phyloP scores from a whole-genome alignment of 2,113 vertebrate species.

The Mixornis gularis region DNA sequence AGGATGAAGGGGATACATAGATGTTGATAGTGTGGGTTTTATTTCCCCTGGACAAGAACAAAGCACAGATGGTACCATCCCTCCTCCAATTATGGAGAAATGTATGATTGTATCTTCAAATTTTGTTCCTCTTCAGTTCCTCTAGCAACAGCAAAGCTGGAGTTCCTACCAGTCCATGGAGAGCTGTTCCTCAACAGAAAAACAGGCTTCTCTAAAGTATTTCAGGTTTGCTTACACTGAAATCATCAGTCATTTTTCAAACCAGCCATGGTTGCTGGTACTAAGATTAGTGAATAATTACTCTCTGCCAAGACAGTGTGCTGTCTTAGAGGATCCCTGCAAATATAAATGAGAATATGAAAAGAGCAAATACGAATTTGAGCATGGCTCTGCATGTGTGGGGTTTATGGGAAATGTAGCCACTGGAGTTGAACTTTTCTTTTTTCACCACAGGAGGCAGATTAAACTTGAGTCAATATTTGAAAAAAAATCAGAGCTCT shows the following conservation, averaged over 20 bases:
- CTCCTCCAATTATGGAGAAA: neutral
- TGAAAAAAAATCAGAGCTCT: neutral
- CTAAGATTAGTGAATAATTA: neutral
- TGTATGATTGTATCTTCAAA: neutral
- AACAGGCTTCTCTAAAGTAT: neutral
- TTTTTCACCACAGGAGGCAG: constrained; percentile 10
- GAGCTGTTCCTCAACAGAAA: neutral
- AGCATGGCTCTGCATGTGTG: neutral
- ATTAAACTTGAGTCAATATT: neutral
- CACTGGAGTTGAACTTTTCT: neutral
- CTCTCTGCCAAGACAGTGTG: neutral
- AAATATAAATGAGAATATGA: neutral
- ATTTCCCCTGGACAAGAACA: neutral
- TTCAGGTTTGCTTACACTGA: neutral
- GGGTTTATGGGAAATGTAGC: neutral
- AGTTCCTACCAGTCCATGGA: neutral
- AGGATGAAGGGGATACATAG: neutral
- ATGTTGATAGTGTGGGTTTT: neutral
- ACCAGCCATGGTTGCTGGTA: neutral
- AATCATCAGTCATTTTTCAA: neutral
- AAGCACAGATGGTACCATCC: neutral
- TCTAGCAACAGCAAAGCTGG: neutral
- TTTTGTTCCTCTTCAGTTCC: neutral
- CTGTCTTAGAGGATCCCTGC: neutral
- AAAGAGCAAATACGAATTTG: neutral